Conservation (phyloP, 2,888 invertebrate genomes). For the Sialis fuliginosa region DNA sequence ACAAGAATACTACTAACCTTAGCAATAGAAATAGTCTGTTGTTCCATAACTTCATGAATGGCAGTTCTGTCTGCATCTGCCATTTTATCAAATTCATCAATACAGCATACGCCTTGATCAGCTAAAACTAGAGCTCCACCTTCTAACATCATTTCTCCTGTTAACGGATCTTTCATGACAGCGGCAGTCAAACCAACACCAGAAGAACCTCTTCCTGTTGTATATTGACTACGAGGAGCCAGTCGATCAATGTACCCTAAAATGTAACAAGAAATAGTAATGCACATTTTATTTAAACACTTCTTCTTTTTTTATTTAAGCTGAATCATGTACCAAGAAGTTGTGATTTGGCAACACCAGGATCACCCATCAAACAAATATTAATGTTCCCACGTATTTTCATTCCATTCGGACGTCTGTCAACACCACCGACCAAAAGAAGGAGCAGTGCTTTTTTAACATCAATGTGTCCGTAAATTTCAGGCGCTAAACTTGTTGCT, state of each 20-base stretch:
- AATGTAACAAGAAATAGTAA: no score
- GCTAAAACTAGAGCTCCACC: slow-evolving; percentile 94
- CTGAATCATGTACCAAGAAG: slow-evolving; percentile 22
- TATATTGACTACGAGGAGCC: slow-evolving; percentile 86
- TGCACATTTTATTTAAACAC: no score
- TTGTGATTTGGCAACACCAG: slow-evolving; percentile 98
- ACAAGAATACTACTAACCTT: slow-evolving; percentile 40
- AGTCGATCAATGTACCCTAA: slow-evolving; percentile 87
- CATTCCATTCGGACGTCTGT: slow-evolving; percentile 81
- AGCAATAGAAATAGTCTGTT: slow-evolving; percentile 98
- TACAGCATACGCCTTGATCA: slow-evolving; percentile 95
- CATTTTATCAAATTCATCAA: slow-evolving; percentile 99
- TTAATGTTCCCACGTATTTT: slow-evolving; percentile 96
- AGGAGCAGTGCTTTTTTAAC: slow-evolving; percentile 92
- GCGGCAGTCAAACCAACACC: slow-evolving; percentile 99
- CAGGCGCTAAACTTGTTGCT: slow-evolving; percentile 88
- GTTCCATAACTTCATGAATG: slow-evolving; percentile 98
- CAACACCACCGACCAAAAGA: slow-evolving; percentile 81
- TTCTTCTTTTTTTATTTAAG: no score
- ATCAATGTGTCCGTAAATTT: slow-evolving; percentile 96
- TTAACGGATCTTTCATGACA: slow-evolving; percentile 92
- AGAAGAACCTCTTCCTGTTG: slow-evolving; percentile 90
- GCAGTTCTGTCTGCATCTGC: slow-evolving; percentile 87
- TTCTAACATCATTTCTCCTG: slow-evolving; percentile 93
- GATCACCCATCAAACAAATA: slow-evolving; percentile 98